Evolutionary conservation across 2,113 vertebrate species (phyloP), one percentile per base, ranked within the genome.

Genomic region (Asarcornis scutulata): DNA sequence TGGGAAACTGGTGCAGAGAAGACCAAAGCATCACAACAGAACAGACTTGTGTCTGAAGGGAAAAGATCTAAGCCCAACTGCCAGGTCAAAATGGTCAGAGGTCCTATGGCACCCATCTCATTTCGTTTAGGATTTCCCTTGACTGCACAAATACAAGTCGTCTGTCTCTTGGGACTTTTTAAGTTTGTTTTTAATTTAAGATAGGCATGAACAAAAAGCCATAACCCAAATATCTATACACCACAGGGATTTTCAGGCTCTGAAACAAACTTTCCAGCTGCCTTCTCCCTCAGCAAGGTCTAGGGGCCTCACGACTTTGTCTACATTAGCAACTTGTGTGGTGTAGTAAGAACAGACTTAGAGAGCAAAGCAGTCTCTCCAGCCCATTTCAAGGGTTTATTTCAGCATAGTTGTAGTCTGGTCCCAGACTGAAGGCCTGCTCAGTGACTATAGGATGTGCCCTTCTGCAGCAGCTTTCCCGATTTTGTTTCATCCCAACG

Each of bases 161-260:
- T 4, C 2, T 7, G 31, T 53, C n/a, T 75, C 85, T 32, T 56
- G 79, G 22, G 40, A 50, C 25, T 17, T 34, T 71, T 67, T 44
- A 36, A 86, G 55, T 67, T 95, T 82, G 32, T 14, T 83, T 95
- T 95, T 85, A 75, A 83, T 89, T 75, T 87, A 64, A 89, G 60
- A 93, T 67, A 74, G 31, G 22, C 40, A 68, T 21, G 73, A 84
- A 72, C 1, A 9, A 79, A 93, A 58, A 81, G 62, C 38, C 18
- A 29, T 83, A 78, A 91, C 26, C 20, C 62, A 91, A 93, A 80
- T 76, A 86, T 40, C 58, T 89, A 32, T 18, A 40, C 20, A 66
- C 55, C 46, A 6, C 21, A 7, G 91, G 66, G 67, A 89, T 85
- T 94, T 85, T 82, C n/a, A 59, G 66, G 31, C 12, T 75, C 69